Evolutionary conservation across 92 coral and sea anemone genomes (phyloP), one percentile per base, ranked within the genome.

Genomic region (Zoanthus sociatus): DNA sequence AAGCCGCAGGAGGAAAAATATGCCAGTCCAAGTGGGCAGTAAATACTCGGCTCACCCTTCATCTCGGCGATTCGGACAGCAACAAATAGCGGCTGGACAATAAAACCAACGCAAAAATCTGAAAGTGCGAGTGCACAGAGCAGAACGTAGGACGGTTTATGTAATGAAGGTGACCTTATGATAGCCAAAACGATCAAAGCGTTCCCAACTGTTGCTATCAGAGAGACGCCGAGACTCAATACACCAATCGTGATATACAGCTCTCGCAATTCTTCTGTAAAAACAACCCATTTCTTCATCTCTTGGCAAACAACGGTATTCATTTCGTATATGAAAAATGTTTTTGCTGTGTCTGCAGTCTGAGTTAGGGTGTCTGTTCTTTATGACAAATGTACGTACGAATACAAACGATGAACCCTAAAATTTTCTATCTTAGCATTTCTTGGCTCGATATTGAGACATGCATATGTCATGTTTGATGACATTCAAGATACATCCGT

Each of bases 31-130:
- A 78, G 73, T 5, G 84, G 1, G 56, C 84, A 78, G 84, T 78
- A 78, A 44, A 78, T 42, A 26, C 21, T 12, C 18, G 84, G 32
- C 12, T 9, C 15, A n/a, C 31, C 71, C 17, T 60, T 31, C 72
- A 78, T 78, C 55, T 78, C 84, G 31, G 84, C 84, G 20, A 78
- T 15, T 26, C 84, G 84, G 45, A 78, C 84, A 44, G 84, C 84
- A 17, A 78, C 72, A 61, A 78, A 78, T 3, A 78, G 73, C 9
- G 84, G 84, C 72, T 78, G 84, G 53, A 60, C 84, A 15, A 78
- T 66, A 37, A 60, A 78, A 9, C 84, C 84, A n/a, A 78, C 84
- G 48, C 56, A 60, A 71, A 78, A 78, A 18, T 78, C 84, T 12
- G 84, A 78, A 37, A 61, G 31, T 9, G 84, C 84, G 1, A 78